A percentile compares a stretch with the other conserved stretches of the same genome.
Conservation (phyloP, 2,888 invertebrate genomes). For the Lasioglossum figueresi region DNA sequence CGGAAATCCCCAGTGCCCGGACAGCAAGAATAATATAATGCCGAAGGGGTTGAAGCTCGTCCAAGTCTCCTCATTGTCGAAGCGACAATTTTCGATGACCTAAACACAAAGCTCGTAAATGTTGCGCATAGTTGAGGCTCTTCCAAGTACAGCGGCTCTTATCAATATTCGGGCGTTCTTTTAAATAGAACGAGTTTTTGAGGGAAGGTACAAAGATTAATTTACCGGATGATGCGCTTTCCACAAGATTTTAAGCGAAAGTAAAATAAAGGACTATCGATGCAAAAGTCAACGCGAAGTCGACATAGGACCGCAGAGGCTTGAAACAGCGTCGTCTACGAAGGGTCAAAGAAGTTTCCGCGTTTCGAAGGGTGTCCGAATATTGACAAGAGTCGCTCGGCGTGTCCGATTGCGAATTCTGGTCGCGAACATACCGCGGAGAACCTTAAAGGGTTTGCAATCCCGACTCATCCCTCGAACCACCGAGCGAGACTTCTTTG, state of each 20-base stretch:
- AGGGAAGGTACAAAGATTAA: background rate
- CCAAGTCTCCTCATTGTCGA: conserved; percentile 1
- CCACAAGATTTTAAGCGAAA: background rate
- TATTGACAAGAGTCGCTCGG: too few relatives aligned
- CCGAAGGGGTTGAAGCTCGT: background rate
- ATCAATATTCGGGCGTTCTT: background rate
- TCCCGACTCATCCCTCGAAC: background rate
- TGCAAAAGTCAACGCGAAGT: background rate
- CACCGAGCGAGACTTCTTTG: background rate
- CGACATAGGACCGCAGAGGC: too few relatives aligned
- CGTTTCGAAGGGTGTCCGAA: too few relatives aligned
- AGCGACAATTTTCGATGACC: background rate
- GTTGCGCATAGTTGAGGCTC: background rate
- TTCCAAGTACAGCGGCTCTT: background rate
- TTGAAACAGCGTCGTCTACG: too few relatives aligned
- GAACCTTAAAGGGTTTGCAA: background rate
- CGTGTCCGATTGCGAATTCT: background rate
- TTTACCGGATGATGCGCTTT: too few relatives aligned
- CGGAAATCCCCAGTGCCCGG: background rate
- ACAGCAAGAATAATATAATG: background rate
- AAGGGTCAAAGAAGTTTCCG: background rate
- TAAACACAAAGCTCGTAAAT: background rate
- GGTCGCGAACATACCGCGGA: background rate
- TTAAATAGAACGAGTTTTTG: background rate
- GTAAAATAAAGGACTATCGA: background rate